A percentile compares a stretch with the other conserved stretches of the same genome.
These are phyloP conservation scores for Heliconius charithonia DNA, from an alignment of 2,888 invertebrate species.

Conservation along the genomic window DNA sequence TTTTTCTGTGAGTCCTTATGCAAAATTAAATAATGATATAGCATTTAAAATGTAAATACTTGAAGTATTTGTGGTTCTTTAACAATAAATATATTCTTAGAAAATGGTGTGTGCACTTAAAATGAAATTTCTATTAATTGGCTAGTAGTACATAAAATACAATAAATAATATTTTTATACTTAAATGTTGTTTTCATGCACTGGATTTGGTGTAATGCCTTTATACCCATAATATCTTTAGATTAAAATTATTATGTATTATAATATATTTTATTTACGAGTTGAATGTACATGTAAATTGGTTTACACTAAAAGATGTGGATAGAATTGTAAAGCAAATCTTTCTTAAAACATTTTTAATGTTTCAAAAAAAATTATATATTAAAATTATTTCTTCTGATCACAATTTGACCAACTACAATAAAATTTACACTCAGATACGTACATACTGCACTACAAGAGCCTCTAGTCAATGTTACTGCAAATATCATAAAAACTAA, in stretches of 20 bases:
- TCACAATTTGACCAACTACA: no score
- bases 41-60: conserved; percentile 29
- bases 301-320: no score
- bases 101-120: conserved; percentile 19
- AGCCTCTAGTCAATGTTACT: no score
- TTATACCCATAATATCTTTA: background rate
- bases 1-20: background rate
- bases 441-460: no score
- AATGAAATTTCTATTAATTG: conserved; percentile 19
- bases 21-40: background rate
- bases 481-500: no score
- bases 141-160: conserved; percentile 22
- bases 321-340: no score
- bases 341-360: no score
- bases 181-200: conserved; percentile 26
- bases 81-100: conserved; percentile 13
- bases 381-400: no score
- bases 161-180: conserved; percentile 35
- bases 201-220: background rate
- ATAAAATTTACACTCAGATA: no score
- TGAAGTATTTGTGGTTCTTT: conserved; percentile 19
- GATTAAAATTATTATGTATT: background rate
- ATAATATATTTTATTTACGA: no score
- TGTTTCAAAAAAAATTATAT: no score
- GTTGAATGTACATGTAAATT: no score